Conservation (phyloP, 1,140 invertebrate genomes). For the Campoletis sonorensis region DNA sequence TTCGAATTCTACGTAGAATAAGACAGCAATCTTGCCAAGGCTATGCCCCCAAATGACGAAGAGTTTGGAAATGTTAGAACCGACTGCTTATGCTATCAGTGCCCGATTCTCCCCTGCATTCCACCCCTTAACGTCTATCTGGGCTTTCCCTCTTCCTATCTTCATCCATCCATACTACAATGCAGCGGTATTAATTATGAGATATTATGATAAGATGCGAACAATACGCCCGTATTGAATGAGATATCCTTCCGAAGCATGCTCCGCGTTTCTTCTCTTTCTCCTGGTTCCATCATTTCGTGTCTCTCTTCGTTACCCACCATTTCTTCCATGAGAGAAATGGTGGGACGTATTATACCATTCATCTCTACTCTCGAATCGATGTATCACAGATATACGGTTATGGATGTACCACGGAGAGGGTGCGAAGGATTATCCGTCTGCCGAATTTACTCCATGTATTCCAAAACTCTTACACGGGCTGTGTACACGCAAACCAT, state of each 20-base stretch:
- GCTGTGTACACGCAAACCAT: not conserved
- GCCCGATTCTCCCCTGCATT: not conserved
- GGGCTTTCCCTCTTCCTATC: conserved; percentile 64
- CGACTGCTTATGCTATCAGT: conserved; percentile 28
- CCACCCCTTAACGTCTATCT: conserved; percentile 60
- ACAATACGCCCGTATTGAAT: conserved; percentile 76
- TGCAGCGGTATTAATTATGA: conserved; percentile 77
- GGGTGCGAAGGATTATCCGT: not conserved
- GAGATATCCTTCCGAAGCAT: conserved; percentile 66
- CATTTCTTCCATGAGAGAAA: conserved; percentile 38
- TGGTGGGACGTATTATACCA: conserved; percentile 48
- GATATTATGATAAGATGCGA: conserved; percentile 77
- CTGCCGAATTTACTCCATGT: not conserved
- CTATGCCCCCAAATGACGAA: not conserved
- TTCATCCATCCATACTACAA: conserved; percentile 76
- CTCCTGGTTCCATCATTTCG: not conserved
- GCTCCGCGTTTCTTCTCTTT: conserved; percentile 23
- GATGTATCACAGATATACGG: conserved; percentile 47
- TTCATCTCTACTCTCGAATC: conserved; percentile 45
- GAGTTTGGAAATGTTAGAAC: conserved; percentile 1
- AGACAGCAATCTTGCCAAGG: conserved; percentile 39
- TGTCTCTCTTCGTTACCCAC: conserved; percentile 37
- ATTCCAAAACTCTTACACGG: not conserved
- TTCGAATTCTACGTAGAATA: conserved; percentile 65
- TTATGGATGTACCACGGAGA: conserved; percentile 45